Percentiles rank a stretch among this genome's conserved stretches.
phyloP scores from a whole-genome alignment of 64 coral and sea anemone genomes.

The Astreopora myriophthalma region DNA sequence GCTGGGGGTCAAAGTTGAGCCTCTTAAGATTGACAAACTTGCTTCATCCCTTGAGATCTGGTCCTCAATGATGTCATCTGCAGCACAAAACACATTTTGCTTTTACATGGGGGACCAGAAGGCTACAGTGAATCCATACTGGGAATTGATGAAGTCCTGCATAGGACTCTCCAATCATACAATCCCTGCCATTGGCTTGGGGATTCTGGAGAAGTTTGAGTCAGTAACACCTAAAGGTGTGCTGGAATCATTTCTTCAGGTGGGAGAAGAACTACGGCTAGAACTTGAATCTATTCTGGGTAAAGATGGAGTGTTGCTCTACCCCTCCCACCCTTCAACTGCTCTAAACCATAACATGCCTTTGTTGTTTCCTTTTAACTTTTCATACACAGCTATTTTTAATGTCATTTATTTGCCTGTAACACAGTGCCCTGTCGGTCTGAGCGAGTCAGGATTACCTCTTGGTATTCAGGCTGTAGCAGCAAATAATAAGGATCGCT shows the following conservation, averaged over 20 bases:
- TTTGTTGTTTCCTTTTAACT: slow-evolving; percentile 82
- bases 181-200: slow-evolving; percentile 91
- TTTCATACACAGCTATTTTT: slow-evolving; percentile 93
- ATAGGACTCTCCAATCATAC: slow-evolving; percentile 81
- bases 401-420: slow-evolving; percentile 95
- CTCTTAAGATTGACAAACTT: slow-evolving; percentile 78
- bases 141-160: slow-evolving; percentile 85
- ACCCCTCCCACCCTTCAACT: slow-evolving; percentile 80
- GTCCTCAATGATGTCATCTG: slow-evolving; percentile 85
- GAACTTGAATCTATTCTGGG: slow-evolving; percentile 85
- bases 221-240: slow-evolving; percentile 66
- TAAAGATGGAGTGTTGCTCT: slow-evolving; percentile 83
- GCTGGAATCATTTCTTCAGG: slow-evolving; percentile 62
- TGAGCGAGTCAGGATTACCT: slow-evolving; percentile 73
- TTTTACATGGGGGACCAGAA: slow-evolving; percentile 69
- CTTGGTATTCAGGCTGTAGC: slow-evolving; percentile 86
- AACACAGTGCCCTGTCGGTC: slow-evolving; percentile 78
- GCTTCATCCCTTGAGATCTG: slow-evolving; percentile 86
- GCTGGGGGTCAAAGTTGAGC: slow-evolving; percentile 63
- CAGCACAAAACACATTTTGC: slow-evolving; percentile 84
- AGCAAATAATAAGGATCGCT: slow-evolving; percentile 76
- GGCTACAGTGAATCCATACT: slow-evolving; percentile 74
- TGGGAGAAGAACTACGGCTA: slow-evolving; percentile 69
- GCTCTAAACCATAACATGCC: slow-evolving; percentile 83
- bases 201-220: slow-evolving; percentile 88